Evolutionary conservation across 2,113 vertebrate species (phyloP), one percentile per base, ranked within the genome.

Genomic region (Limanda limanda): DNA sequence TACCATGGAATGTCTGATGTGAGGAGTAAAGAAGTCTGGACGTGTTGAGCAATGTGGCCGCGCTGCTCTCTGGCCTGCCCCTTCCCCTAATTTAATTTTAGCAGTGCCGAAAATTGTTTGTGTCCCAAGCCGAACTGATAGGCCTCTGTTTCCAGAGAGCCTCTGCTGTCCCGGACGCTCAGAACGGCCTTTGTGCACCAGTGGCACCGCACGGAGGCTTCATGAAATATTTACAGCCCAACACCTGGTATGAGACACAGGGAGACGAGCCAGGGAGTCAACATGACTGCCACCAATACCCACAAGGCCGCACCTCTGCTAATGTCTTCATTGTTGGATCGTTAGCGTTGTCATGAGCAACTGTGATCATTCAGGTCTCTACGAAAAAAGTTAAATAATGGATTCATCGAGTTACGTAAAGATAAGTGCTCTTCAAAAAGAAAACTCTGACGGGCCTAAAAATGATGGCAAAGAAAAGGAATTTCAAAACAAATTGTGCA

Each of bases 31-130:
- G 79, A 83, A 74, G 85, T 56, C 85, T 68, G 11, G 65, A 74
- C 64, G 58, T 76, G 86, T 78, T 63, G 48, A 85, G 84, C 81
- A 69, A 78, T 84, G 87, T 57, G 24, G 72, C 79, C 23, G 72
- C 70, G 68, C 84, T 71, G 78, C 80, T 83, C 83, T 63, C 79
- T 75, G 77, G 81, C 77, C 74, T 72, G 82, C 77, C 86, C 88
- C 54, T 75, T 81, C 62, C 81, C 84, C 85, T 90, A 83, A 92
- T 93, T 93, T 91, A 93, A 94, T 95, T 94, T 93, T 91, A 93
- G 92, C 83, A 67, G 59, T 13, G 74, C 86, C 85, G 88, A 87
- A 91, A 82, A 86, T 86, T 83, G 78, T 91, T 89, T 79, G 78
- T 58, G 55, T 90, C 83, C 78, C 86, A 52, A 54, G 66, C 24